These are phyloP conservation scores for Esox masquinongy DNA, from an alignment of 2,797 vertebrate species.

Conservation along the genomic window DNA sequence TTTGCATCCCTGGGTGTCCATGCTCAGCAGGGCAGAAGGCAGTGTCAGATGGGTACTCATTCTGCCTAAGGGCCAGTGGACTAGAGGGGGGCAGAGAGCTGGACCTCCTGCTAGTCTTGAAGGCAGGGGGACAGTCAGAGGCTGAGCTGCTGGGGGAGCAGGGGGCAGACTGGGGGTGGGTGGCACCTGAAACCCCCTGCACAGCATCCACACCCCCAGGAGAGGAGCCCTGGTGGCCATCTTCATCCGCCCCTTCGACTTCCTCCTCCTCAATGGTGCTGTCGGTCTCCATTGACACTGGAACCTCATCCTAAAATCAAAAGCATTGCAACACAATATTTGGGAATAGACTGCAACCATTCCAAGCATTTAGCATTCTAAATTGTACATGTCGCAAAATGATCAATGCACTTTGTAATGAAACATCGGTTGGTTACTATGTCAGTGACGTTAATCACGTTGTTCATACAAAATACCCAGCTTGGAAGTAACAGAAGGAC, in stretches of 20 bases:
- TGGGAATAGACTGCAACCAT: background rate
- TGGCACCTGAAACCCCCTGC: slow-evolving; percentile 35
- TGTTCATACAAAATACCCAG: background rate
- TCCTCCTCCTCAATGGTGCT: slow-evolving; percentile 75
- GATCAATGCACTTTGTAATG: background rate
- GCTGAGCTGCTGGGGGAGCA: slow-evolving; percentile 68
- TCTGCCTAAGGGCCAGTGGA: slow-evolving; percentile 70
- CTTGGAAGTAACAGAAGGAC: background rate
- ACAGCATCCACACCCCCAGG: slow-evolving; percentile 37
- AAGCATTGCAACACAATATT: slow-evolving; percentile 10
- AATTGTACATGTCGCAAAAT: background rate
- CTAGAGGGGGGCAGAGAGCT: slow-evolving; percentile 74
- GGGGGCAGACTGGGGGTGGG: slow-evolving; percentile 63
- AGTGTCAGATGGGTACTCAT: slow-evolving; percentile 70
- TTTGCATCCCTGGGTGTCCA: slow-evolving; percentile 68
- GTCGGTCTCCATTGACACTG: slow-evolving; percentile 75
- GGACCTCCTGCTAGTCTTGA: slow-evolving; percentile 69
- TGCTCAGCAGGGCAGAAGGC: slow-evolving; percentile 63
- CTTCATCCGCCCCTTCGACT: slow-evolving; percentile 65
- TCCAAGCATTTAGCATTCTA: background rate
- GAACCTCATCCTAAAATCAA: slow-evolving; percentile 68
- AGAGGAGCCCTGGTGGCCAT: slow-evolving; percentile 62
- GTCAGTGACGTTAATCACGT: background rate
- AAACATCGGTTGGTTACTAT: background rate
- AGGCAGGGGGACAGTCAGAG: slow-evolving; percentile 57